Evolutionary conservation across 1,140 invertebrate genomes (phyloP), one percentile per base, ranked within the genome.

Genomic region (Euwallacea similis): DNA sequence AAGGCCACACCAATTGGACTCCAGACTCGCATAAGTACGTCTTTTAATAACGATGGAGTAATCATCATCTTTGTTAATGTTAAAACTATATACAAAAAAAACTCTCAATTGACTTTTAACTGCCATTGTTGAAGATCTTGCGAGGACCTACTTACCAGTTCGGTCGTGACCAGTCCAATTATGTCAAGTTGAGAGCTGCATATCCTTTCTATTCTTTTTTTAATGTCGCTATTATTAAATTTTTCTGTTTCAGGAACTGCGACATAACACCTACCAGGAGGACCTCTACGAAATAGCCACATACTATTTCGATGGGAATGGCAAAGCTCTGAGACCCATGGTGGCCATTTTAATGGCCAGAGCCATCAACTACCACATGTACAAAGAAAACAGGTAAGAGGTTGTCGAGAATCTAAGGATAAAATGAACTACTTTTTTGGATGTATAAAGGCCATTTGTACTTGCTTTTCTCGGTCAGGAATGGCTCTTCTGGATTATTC

Each of bases 231-330:
- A 33, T 50, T 2, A 50, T 50, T 50, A 3, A 7, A 58, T 58
- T 67, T 67, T 0, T 33, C 43, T 66, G n/a, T 71, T 86, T 63
- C 82, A 95, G 92, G 88, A 91, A 82, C 84, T 96, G 76, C 83
- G 87, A 76, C 86, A 84, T 76, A 92, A 92, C 78, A 94, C 92
- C 76, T 89, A 88, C 79, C 88, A 91, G 79, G 84, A 90, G 63
- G 91, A 95, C 81, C 83, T 97, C 77, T 89, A 91, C 80, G 90
- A 90, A 76, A 94, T 98, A 83, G 89, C 95, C 58, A 92, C 91
- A 75, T 98, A 98, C 84, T 98, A 98, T 84, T 98, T 98, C 85
- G 94, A 97, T 85, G 96, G 96, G 42, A 91, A 97, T 81, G 96
- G 96, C 72, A 98, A 98, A 86, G 93, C 94, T 56, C 86, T 98